Base-by-base conservation (phyloP, 2,888 invertebrate species). In the Limulus polyphemus region DNA sequence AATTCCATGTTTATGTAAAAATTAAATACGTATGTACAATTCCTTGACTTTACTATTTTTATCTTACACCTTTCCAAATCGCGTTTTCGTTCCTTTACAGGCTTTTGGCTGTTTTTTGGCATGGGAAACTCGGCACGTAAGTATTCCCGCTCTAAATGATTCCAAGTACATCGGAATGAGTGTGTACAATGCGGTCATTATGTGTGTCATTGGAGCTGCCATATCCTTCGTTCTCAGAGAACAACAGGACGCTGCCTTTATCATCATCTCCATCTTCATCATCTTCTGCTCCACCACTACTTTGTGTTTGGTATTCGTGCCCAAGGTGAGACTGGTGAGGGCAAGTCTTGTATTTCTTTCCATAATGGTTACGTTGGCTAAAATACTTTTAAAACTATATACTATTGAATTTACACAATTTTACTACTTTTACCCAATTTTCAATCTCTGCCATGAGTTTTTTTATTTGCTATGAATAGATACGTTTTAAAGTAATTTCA, bases 241-340 rank as follows among this genome's bases (percentile, higher is more conserved):
- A 76, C 91, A 94, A 75, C 94, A 95, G 74, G 95, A 97, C 76
- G 91, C 94, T 64, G 86, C 94, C 77, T 99, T 95, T 80, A 84
- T 94, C 72, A 87, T 99, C 76, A 92, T 98, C 72, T 88, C 94
- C 67, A 86, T 95, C 72, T 98, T 99, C 81, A 97, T 99, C 72
- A 88, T 99, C 77, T 97, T 98, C 81, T 97, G 97, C 80, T 98
- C 99, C 65, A 98, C 98, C 61, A 92, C 90, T 68, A 99, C 99
- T 32, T 82, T 99, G 68, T 97, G 95, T 81, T 83, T 99, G 74
- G 98, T 99, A 67, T 97, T 95, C 79, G 90, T 93, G 69, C 95
- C 95, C 66, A 95, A 97, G 86, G 94, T 91, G 55, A 70, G 67
- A 32, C 32, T 32, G 32, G 32, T 32, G 32, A 32, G 32, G 32